These are phyloP conservation scores for Chaetogeoica ovagalla DNA, from an alignment of 2,888 invertebrate genomes.

Conservation along the genomic window DNA sequence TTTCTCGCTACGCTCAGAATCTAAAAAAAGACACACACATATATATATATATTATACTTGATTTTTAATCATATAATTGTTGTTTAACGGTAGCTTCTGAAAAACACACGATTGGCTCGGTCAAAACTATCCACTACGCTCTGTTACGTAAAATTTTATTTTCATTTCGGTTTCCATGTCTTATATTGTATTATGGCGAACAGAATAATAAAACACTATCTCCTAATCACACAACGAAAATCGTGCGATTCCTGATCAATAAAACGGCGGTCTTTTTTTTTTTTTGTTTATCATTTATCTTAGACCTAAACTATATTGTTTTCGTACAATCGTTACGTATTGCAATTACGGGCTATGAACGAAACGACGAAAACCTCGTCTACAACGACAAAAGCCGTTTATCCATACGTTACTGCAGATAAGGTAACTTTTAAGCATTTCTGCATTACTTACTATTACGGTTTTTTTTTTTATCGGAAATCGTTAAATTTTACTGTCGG, in stretches of 20 bases:
- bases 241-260: background rate
- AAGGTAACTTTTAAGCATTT: constrained; percentile 24
- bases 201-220: background rate
- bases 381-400: background rate
- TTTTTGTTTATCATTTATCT: too few relatives aligned
- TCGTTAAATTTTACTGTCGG: constrained; percentile 1
- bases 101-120: too few relatives aligned
- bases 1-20: too few relatives aligned
- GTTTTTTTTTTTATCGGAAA: constrained; percentile 18
- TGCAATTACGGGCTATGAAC: too few relatives aligned
- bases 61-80: too few relatives aligned
- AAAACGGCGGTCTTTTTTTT: background rate
- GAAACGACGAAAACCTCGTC: background rate
- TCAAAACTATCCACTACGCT: too few relatives aligned
- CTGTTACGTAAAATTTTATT: too few relatives aligned
- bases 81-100: too few relatives aligned
- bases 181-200: too few relatives aligned
- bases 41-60: too few relatives aligned
- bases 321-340: background rate
- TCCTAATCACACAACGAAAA: background rate
- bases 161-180: too few relatives aligned
- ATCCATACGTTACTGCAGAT: background rate
- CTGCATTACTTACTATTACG: background rate
- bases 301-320: background rate
- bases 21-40: too few relatives aligned